Evolutionary conservation across 2,113 vertebrate genomes (phyloP).

Genomic region (Pteruthius melanotis): DNA sequence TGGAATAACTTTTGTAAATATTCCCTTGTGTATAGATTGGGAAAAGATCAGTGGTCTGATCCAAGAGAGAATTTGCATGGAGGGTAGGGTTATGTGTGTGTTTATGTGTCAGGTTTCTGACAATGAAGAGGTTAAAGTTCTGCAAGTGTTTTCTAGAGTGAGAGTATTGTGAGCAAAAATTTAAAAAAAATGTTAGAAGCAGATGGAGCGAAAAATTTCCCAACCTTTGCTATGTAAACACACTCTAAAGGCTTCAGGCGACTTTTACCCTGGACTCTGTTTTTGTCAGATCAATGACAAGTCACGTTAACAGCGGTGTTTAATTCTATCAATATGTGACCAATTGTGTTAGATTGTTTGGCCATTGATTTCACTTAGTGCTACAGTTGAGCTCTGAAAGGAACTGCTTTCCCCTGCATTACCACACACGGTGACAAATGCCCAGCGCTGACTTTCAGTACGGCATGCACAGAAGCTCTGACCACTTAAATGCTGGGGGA

Average conservation of each 20-base stretch:
- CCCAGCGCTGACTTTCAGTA: not conserved
- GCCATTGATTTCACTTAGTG: conserved; percentile 90
- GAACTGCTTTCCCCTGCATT: conserved; percentile 65
- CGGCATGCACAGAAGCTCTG: not conserved
- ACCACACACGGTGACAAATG: conserved; percentile 71
- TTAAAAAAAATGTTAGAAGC: conserved; percentile 31
- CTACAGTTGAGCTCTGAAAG: conserved; percentile 75
- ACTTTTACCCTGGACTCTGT: conserved; percentile 71
- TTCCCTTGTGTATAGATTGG: rapidly evolving
- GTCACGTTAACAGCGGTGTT: conserved; percentile 87
- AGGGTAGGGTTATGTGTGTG: not conserved
- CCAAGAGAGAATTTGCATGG: not conserved
- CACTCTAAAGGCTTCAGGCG: conserved; percentile 63
- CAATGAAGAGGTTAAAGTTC: not conserved
- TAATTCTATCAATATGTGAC: conserved; percentile 93
- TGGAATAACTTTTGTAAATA: not conserved
- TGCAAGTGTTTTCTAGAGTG: not conserved
- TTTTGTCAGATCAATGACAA: conserved; percentile 82
- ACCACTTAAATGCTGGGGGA: not conserved
- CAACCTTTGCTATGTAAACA: conserved; percentile 57
- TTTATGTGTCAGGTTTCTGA: not conserved
- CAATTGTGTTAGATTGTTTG: conserved; percentile 90
- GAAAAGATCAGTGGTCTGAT: not conserved
- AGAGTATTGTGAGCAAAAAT: not conserved
- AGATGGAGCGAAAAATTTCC: conserved; percentile 54